Percentiles rank a stretch among this genome's conserved stretches.
Conservation (phyloP, 2,113 vertebrate genomes). For the Corydoras maculifer region DNA sequence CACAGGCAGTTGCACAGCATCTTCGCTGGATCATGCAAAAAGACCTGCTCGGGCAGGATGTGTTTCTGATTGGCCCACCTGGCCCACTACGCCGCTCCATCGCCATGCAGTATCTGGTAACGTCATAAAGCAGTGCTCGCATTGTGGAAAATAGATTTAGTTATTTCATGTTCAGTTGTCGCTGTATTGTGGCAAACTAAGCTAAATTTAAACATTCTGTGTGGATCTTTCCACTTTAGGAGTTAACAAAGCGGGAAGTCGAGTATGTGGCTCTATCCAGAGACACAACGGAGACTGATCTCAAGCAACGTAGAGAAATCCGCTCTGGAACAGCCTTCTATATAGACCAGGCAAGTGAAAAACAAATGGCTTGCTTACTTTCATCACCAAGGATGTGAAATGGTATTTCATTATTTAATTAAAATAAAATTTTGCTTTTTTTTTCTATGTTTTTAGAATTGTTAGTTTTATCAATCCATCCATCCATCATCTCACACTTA, state of each 20-base stretch:
- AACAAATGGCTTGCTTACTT: background rate
- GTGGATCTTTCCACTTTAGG: constrained; percentile 58
- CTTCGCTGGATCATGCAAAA: constrained; percentile 99
- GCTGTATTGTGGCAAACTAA: too few relatives aligned
- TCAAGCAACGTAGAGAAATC: constrained; percentile 95
- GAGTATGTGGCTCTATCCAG: constrained; percentile 89
- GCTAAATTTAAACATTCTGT: background rate
- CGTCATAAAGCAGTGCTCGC: too few relatives aligned
- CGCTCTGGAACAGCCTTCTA: constrained; percentile 86
- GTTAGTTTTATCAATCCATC: too few relatives aligned
- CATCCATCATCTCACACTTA: too few relatives aligned
- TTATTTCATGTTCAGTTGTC: too few relatives aligned
- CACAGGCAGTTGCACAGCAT: constrained; percentile 80
- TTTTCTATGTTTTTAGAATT: too few relatives aligned
- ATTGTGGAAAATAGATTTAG: too few relatives aligned
- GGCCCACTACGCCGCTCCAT: constrained; percentile 88
- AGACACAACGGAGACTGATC: constrained; percentile 93
- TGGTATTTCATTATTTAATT: too few relatives aligned
- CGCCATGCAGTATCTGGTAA: constrained; percentile 97
- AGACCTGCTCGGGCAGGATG: constrained; percentile 90
- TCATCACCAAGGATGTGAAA: background rate
- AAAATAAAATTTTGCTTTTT: too few relatives aligned
- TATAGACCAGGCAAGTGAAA: constrained; percentile 83
- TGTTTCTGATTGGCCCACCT: constrained; percentile 94
- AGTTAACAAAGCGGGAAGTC: constrained; percentile 86